Evolutionary conservation across 2,888 invertebrate genomes (phyloP), one percentile per base, ranked within the genome.

Genomic region (Drosophila phalerata): DNA sequence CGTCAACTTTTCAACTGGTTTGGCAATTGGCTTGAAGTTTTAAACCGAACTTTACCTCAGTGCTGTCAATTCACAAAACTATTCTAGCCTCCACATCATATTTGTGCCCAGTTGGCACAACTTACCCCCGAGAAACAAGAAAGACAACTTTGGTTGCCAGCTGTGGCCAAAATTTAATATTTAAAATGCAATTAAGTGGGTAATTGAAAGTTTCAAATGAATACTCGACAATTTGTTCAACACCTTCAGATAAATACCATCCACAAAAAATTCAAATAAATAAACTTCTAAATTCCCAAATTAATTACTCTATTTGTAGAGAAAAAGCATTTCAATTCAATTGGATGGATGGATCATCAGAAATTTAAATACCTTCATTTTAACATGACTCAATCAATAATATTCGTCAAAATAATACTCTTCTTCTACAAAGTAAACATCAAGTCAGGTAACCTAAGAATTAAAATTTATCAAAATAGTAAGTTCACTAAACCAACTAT

Each of bases 171-270:
- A 66, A 48, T 43, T 52, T 38, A 61, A 74, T 60, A 64, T 61
- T 71, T 49, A 53, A 80, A 72, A 65, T 56, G n/a, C 57, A 71
- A 80, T 76, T 77, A 80, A 71, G 42, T 57, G 72, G 43, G 45
- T 63, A 60, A 80, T 65, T 71, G 55, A 68, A 71, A 66, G 72
- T 61, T 51, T 42, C 38, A 42, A 11, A 49, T 47, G 64, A 53
- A 63, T 47, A 15, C n/a, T n/a, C 10, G 42, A 63, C 55, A 62
- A 53, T 28, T 17, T 38, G 19, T 51, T 49, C 63, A 75, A 55
- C 58, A 75, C 53, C 45, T 58, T 47, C 15, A 47, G 45, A 43
- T 25, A 55, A 15, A 42, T 19, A 15, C 17, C 2, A 30, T 3
- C 22, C 25, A 6, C 56, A 56, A 67, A 42, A 43, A 15, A 15